Evolutionary conservation across 2,113 vertebrate species (phyloP).

Genomic region (Speoplatyrhinus poulsoni): DNA sequence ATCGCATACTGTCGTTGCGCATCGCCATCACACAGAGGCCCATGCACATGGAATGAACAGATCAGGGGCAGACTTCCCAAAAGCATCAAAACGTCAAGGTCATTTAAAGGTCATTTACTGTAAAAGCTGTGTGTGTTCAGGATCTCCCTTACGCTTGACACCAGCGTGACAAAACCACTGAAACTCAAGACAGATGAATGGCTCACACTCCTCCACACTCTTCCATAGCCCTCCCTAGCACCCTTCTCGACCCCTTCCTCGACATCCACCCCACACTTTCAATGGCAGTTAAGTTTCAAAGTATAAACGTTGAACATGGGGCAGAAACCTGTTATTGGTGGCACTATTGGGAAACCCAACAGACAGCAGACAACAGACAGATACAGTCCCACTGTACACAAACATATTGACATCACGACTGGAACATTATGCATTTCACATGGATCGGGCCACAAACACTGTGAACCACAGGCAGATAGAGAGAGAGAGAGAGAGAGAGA

Average conservation of each 20-base stretch:
- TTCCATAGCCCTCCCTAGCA: too few species aligned
- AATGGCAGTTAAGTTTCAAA: too few species aligned
- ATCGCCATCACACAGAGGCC: not conserved
- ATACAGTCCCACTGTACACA: slow-evolving; percentile 11
- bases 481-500: not conserved
- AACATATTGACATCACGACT: slow-evolving; percentile 22
- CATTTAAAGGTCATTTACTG: not conserved
- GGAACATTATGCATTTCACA: slow-evolving; percentile 25
- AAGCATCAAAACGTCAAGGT: not conserved
- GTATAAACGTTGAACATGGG: not conserved
- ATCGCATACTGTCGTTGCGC: not conserved
- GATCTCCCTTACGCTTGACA: too few species aligned
- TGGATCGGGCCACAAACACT: not conserved
- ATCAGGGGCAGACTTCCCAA: not conserved
- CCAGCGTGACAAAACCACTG: too few species aligned
- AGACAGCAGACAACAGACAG: not conserved
- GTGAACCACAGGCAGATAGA: not conserved
- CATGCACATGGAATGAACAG: not conserved
- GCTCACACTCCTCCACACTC: too few species aligned
- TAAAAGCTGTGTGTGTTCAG: not conserved
- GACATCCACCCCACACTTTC: too few species aligned
- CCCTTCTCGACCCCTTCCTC: not conserved
- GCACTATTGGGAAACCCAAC: not conserved
- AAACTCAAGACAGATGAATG: too few species aligned
- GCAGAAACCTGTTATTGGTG: not conserved